Evolutionary conservation across 2,113 vertebrate species (phyloP).

Genomic region (Buteo buteo): DNA sequence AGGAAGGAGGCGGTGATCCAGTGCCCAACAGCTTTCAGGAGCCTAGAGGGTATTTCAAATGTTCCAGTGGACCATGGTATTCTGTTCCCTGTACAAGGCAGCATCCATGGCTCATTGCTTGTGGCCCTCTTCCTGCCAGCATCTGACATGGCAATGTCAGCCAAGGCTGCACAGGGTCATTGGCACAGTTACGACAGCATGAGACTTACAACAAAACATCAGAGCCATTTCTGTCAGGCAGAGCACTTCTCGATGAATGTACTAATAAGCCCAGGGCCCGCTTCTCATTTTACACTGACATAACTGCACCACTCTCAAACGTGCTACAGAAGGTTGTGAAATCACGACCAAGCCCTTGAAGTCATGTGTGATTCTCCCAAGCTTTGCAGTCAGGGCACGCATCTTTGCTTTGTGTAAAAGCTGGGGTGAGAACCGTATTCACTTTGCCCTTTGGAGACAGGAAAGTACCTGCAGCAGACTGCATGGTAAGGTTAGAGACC

Average conservation of each 20-base stretch:
- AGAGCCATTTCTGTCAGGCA: not conserved
- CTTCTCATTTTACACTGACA: not conserved
- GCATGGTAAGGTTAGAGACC: not conserved
- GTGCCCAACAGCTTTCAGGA: not conserved
- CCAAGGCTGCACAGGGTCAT: not conserved
- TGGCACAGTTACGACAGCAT: not conserved
- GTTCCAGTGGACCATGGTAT: not conserved
- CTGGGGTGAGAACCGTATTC: accelerated
- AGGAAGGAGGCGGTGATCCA: not conserved
- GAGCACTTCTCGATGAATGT: not conserved
- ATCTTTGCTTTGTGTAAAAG: not conserved
- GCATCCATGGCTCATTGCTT: not conserved
- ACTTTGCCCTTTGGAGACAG: not conserved
- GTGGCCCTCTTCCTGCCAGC: not conserved
- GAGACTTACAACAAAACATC: not conserved
- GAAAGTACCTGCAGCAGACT: not conserved
- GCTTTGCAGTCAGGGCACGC: accelerated
- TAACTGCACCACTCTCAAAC: not conserved
- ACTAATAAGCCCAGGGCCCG: not conserved
- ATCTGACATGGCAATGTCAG: not conserved
- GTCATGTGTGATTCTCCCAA: accelerated
- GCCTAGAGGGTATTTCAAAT: not conserved
- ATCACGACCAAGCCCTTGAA: not conserved
- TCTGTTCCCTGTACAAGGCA: not conserved
- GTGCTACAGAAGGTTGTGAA: not conserved